Evolutionary conservation across 1,140 invertebrate species (phyloP).

Genomic region (Ostrea edulis): DNA sequence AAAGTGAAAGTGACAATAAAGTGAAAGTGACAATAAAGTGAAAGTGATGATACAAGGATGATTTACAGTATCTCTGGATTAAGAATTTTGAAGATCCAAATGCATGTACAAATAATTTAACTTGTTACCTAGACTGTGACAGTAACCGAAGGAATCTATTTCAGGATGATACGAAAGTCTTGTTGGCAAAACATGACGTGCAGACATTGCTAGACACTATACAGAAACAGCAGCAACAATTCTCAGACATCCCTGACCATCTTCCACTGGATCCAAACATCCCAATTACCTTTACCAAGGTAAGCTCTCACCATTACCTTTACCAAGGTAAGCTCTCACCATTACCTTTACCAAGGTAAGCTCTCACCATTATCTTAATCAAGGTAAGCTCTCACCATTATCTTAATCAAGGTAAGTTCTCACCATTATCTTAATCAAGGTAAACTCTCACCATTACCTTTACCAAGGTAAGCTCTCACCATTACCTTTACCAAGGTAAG

Average conservation of each 20-base stretch:
- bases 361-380: no score
- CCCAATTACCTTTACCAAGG: slow-evolving; percentile 85
- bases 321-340: background rate
- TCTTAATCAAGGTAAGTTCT: slow-evolving; percentile 82
- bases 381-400: slow-evolving; percentile 72
- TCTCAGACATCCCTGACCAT: slow-evolving; percentile 83
- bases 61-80: no score
- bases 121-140: no score
- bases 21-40: no score
- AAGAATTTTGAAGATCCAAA: no score
- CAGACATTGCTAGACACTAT: slow-evolving; percentile 81
- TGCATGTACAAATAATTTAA: no score
- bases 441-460: background rate
- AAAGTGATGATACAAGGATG: no score
- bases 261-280: slow-evolving; percentile 83
- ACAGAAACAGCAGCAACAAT: slow-evolving; percentile 84
- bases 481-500: no score
- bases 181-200: slow-evolving; percentile 81
- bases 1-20: no score
- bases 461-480: background rate
- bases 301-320: slow-evolving; percentile 59
- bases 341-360: background rate
- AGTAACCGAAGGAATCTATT: background rate
- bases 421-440: background rate
- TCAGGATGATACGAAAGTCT: slow-evolving; percentile 82